These are phyloP conservation scores for Phrynosoma blainvillii DNA, from an alignment of 2,113 vertebrate species.

Conservation along the genomic window DNA sequence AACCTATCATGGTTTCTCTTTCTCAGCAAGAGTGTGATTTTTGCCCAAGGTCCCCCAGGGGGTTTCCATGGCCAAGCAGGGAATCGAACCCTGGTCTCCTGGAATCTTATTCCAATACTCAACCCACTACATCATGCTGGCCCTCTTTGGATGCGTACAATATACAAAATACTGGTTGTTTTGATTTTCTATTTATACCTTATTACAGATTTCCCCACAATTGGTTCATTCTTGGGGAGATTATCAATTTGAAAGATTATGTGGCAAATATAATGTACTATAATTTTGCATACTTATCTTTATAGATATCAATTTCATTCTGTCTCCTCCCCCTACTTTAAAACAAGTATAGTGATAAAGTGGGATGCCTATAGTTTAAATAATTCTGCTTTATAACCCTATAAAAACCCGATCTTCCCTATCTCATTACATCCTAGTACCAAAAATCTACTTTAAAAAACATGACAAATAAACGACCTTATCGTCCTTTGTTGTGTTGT, in stretches of 20 bases:
- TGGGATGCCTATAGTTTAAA: slow-evolving; percentile 13
- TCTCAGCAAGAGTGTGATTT: too few relatives aligned
- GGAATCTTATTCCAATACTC: too few relatives aligned
- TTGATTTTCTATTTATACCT: neutral
- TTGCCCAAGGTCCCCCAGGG: too few relatives aligned
- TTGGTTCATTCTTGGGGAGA: neutral
- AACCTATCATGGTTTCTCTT: too few relatives aligned
- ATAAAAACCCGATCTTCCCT: slow-evolving; percentile 8
- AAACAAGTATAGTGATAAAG: neutral
- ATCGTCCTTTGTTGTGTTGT: too few relatives aligned
- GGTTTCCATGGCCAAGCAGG: too few relatives aligned
- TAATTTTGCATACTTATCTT: slow-evolving; percentile 45
- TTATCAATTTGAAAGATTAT: slow-evolving; percentile 47
- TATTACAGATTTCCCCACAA: neutral
- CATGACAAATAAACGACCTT: neutral
- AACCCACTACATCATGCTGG: too few relatives aligned
- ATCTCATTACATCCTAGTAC: slow-evolving; percentile 1
- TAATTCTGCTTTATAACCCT: slow-evolving; percentile 3
- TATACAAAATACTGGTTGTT: neutral
- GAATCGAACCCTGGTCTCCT: too few relatives aligned
- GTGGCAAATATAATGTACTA: slow-evolving; percentile 43
- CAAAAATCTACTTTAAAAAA: neutral
- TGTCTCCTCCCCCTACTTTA: slow-evolving; percentile 32
- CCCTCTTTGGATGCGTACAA: too few relatives aligned
- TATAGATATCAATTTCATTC: too few relatives aligned